Evolutionary conservation across 2,888 invertebrate species (phyloP).

Genomic region (Gandaritis pyraliata): DNA sequence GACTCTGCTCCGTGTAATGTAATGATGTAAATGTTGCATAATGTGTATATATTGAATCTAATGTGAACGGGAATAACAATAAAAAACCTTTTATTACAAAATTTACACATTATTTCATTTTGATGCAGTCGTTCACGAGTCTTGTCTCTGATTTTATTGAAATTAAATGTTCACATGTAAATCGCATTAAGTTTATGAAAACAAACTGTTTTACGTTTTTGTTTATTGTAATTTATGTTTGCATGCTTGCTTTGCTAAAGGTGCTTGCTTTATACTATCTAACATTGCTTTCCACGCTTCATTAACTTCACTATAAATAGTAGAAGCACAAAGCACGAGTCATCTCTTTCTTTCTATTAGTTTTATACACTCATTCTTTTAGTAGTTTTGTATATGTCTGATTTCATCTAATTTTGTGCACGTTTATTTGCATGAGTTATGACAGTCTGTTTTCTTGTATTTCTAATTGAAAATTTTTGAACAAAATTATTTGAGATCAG

Average conservation of each 20-base stretch:
- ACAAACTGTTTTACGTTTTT: slow-evolving; percentile 52
- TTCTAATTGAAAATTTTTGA: slow-evolving; percentile 28
- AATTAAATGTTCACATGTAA: slow-evolving; percentile 49
- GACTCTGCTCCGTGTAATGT: slow-evolving; percentile 55
- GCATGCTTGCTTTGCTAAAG: slow-evolving; percentile 65
- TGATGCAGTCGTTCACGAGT: slow-evolving; percentile 54
- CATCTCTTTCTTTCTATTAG: slow-evolving; percentile 34
- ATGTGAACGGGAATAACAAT: slow-evolving; percentile 78
- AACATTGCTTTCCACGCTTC: slow-evolving; percentile 51
- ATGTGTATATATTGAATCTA: slow-evolving; percentile 83
- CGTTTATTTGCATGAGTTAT: slow-evolving; percentile 59
- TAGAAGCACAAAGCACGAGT: slow-evolving; percentile 36
- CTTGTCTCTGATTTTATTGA: slow-evolving; percentile 75
- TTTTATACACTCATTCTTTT: slow-evolving; percentile 36
- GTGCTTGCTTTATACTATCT: slow-evolving; percentile 49
- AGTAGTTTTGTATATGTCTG: slow-evolving; percentile 52
- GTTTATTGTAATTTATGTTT: slow-evolving; percentile 54
- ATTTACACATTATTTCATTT: slow-evolving; percentile 73
- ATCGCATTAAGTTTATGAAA: slow-evolving; percentile 56
- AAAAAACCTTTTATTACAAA: slow-evolving; percentile 81
- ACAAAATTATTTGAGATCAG: slow-evolving; percentile 83
- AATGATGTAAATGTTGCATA: slow-evolving; percentile 80
- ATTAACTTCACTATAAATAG: slow-evolving; percentile 41
- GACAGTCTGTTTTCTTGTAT: slow-evolving; percentile 56
- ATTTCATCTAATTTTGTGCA: slow-evolving; percentile 82